Evolutionary conservation across 2,797 vertebrate genomes (phyloP).

Genomic region (Chaetophractus vellerosus): DNA sequence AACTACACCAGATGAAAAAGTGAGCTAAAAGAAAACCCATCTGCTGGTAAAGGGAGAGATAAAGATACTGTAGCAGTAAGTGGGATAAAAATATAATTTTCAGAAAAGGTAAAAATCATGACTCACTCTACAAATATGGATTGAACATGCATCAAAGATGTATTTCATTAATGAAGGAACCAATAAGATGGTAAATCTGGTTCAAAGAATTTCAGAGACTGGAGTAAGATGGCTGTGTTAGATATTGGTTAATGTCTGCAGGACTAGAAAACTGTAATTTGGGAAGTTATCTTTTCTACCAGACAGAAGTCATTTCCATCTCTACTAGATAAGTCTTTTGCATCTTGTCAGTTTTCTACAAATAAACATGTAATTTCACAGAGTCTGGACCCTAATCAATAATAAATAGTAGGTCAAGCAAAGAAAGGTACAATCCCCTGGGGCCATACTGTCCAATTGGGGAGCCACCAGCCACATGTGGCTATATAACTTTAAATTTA

Average conservation of each 20-base stretch:
- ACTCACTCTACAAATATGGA: not conserved
- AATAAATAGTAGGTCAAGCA: not conserved
- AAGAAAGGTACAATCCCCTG: too few relatives aligned
- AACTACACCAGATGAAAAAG: not conserved
- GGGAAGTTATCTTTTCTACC: not conserved
- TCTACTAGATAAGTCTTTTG: not conserved
- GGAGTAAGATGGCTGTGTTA: not conserved
- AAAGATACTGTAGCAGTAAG: not conserved
- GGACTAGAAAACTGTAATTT: not conserved
- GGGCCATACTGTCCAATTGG: too few relatives aligned
- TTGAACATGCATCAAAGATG: not conserved
- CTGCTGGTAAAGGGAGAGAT: not conserved
- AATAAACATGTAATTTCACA: not conserved
- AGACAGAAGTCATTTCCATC: not conserved
- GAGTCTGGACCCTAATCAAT: not conserved
- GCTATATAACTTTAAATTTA: not conserved
- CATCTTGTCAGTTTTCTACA: not conserved
- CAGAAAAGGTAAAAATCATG: not conserved
- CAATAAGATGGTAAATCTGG: not conserved
- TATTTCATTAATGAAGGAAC: not conserved
- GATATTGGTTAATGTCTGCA: not conserved
- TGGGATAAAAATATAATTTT: not conserved
- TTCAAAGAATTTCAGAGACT: not conserved
- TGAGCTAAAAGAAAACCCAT: not conserved
- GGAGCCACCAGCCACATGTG: too few relatives aligned